phyloP scores from a whole-genome alignment of 2,888 invertebrate species.

The Cephus nigrinus region DNA sequence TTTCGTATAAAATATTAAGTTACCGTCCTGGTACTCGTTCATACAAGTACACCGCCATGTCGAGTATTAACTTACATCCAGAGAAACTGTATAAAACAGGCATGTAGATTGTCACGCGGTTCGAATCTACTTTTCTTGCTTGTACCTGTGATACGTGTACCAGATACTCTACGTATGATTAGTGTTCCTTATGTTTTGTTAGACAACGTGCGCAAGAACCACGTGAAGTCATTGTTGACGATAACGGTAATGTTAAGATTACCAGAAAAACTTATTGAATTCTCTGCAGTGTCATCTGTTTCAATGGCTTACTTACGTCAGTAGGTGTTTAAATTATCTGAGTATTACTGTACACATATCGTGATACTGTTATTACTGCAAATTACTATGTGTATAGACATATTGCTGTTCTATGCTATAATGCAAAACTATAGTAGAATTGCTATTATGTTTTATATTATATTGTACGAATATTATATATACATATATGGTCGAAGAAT shows the following conservation, averaged over 20 bases:
- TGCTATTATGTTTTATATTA: not conserved
- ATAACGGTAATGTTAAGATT: not conserved
- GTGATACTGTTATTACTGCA: not conserved
- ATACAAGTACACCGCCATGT: not conserved
- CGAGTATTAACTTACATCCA: not conserved
- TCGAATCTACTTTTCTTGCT: not conserved
- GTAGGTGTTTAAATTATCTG: not conserved
- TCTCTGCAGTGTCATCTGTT: not conserved
- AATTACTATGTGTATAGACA: not conserved
- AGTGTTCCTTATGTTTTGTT: not conserved
- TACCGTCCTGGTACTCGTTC: not conserved
- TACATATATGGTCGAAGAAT: not conserved
- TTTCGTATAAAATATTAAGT: constrained; percentile 15
- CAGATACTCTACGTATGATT: not conserved
- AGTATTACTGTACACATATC: not conserved
- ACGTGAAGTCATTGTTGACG: not conserved
- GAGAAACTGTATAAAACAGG: not conserved
- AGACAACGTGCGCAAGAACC: not conserved
- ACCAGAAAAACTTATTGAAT: not conserved
- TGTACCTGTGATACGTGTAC: not conserved
- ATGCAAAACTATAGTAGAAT: not conserved
- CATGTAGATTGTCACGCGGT: not conserved
- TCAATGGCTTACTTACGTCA: not conserved
- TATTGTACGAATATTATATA: not conserved
- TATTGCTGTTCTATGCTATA: not conserved